Conservation (phyloP, 2,888 invertebrate species). For the Barypeithes pellucidus region DNA sequence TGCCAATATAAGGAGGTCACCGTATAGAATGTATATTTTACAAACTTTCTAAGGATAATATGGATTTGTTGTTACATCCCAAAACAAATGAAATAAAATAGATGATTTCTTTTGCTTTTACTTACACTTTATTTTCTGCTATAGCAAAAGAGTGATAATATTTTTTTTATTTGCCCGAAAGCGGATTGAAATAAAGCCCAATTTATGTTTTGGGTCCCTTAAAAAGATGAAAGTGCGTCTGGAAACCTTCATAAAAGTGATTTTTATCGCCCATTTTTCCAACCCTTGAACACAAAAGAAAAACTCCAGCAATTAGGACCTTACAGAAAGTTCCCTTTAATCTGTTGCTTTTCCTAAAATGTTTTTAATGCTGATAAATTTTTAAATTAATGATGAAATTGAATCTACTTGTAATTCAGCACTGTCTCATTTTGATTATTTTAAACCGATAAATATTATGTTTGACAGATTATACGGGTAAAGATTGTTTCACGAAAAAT, state of each 20-base stretch:
- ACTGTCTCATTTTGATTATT: no score
- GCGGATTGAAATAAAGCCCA: conserved; percentile 27
- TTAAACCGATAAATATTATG: no score
- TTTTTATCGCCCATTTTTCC: conserved; percentile 33
- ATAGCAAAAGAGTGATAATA: not conserved
- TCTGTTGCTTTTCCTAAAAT: conserved; percentile 18
- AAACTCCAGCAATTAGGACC: conserved; percentile 31
- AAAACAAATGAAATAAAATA: not conserved
- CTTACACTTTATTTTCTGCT: not conserved
- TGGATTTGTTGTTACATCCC: no score
- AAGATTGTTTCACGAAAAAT: no score
- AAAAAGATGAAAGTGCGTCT: conserved; percentile 7
- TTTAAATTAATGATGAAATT: not conserved
- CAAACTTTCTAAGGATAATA: no score
- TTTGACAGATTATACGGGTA: no score
- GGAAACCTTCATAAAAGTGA: conserved; percentile 27
- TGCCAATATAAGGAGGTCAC: no score
- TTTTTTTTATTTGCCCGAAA: conserved; percentile 1
- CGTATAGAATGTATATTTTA: no score
- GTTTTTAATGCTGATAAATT: not conserved
- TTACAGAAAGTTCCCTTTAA: conserved; percentile 28
- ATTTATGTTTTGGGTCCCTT: conserved; percentile 18
- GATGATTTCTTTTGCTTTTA: not conserved
- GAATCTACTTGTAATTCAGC: no score
- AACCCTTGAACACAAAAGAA: conserved; percentile 34